Base-by-base conservation (phyloP, 2,797 vertebrate genomes). In the Pitangus sulphuratus region DNA sequence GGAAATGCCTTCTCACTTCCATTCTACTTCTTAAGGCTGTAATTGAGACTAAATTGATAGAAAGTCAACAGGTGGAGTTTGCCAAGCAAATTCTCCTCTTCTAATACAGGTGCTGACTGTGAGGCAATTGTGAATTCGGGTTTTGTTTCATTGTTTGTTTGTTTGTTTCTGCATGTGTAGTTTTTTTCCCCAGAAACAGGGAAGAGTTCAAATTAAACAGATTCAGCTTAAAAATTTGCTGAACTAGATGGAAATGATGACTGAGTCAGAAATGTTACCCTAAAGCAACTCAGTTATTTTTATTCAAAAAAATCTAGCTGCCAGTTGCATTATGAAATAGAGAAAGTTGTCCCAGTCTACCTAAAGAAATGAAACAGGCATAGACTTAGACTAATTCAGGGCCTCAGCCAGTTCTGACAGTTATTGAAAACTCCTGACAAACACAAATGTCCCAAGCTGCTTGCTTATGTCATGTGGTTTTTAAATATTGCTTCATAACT, bases 151-250 rank as follows among this genome's bases (percentile, higher is more conserved):
- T 6, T 54, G 25, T 15, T 68, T 0, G 0, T 58, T 58, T 51
- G 19, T 21, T 33, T 21, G 6, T 18, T 68, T 74, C 3, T 30
- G 1, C 25, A 8, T 30, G n/a, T n/a, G 33, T 33, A 5, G 2
- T 5, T 42, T 37, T 33, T n/a, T 31, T 2, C 6, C 2, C 2
- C 8, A 18, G 18, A 90, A 79, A 61, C 0, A 48, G 1, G 14
- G 20, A 75, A 48, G 11, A 17, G 11, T 53, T 82, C 50, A 72
- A 57, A 76, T 65, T 20, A 80, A 76, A 90, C 6, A 56, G 7
- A 72, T 45, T 48, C 56, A 86, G 64, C 56, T 20, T 57, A 7
- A 88, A 25, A 60, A 95, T 94, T 95, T 80, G 47, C 64, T 94
- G 91, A 84, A 91, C 69, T 81, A 51, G 22, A 66, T 71, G 21